Base-by-base conservation (phyloP, 2,888 invertebrate species). In the Agriopis aurantiaria region DNA sequence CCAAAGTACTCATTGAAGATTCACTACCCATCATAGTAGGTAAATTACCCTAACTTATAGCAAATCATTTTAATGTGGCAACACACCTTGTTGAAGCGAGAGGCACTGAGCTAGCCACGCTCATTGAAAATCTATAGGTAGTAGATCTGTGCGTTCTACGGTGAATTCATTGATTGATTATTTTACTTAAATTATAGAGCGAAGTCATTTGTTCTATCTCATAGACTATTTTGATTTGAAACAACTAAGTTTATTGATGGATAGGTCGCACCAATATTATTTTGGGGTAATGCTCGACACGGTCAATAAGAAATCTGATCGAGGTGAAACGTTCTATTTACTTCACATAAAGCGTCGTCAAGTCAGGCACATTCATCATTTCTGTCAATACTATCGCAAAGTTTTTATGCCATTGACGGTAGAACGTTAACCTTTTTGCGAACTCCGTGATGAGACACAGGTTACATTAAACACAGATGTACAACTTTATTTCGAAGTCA, bases 401-500 rank as follows among this genome's bases (percentile, higher is more conserved):
- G 88, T 90, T 91, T 90, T 89, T 88, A 86, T 85, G 84, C 82
- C 80, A 81, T 83, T 76, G 82, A 79, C 79, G 75, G 77, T 74
- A 73, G 87, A 84, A 74, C 91, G 80, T 89, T 90, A 88, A 91
- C 91, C 91, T 91, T 89, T 89, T 88, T 87, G 82, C 83, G 14
- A 65, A 55, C 59, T 60, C 52, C 12, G 59, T 57, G 41, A 45
- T 56, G 11, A 11, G 1, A 11, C 51, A 45, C 43, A 53, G n/a
- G 49, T 8, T 49, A 7, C 6, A 17, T 8, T 1, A 51, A 49
- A 3, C 3, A 7, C 41, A 60, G 60, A 60, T 40, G 41, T 40
- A 51, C 9, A 49, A 49, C 46, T 56, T 12, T 8, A 33, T 0
- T 0, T 33, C 33, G 33, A 33, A 17, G 9, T 12, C 49, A 33